Conservation (phyloP, 2,888 invertebrate species). For the Temnothorax ravouxi region DNA sequence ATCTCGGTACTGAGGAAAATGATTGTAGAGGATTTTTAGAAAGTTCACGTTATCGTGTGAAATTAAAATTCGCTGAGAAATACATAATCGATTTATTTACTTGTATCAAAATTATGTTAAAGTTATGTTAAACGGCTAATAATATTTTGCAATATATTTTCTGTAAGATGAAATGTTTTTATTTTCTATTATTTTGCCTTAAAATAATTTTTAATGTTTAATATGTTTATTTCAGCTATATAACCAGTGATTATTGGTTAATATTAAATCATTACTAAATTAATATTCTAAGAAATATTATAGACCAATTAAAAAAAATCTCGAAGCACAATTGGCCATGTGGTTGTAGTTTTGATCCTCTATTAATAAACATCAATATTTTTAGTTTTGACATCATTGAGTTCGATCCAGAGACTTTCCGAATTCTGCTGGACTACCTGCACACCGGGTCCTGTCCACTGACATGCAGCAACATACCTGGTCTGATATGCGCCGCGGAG, state of each 20-base stretch:
- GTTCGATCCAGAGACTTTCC: conserved; percentile 97
- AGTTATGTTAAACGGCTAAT: background rate
- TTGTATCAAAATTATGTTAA: background rate
- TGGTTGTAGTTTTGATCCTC: background rate
- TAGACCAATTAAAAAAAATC: background rate
- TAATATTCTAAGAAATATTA: background rate
- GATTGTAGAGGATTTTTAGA: background rate
- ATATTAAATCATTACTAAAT: background rate
- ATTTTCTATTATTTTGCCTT: background rate
- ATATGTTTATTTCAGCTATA: background rate
- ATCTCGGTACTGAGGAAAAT: background rate
- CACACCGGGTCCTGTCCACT: conserved; percentile 97
- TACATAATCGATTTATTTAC: background rate
- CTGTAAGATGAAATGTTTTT: background rate
- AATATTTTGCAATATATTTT: background rate
- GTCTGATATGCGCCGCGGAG: conserved; percentile 97
- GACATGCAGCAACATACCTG: conserved; percentile 96
- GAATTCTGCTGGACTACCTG: conserved; percentile 95
- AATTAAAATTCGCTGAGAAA: background rate
- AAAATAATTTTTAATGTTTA: background rate
- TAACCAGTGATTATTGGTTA: background rate
- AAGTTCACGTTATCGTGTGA: background rate
- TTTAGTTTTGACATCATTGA: conserved; percentile 97
- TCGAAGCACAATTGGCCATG: too few species aligned
- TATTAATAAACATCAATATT: conserved; percentile 60